phyloP scores from a whole-genome alignment of 1,140 invertebrate species.

The Theocolax elegans region DNA sequence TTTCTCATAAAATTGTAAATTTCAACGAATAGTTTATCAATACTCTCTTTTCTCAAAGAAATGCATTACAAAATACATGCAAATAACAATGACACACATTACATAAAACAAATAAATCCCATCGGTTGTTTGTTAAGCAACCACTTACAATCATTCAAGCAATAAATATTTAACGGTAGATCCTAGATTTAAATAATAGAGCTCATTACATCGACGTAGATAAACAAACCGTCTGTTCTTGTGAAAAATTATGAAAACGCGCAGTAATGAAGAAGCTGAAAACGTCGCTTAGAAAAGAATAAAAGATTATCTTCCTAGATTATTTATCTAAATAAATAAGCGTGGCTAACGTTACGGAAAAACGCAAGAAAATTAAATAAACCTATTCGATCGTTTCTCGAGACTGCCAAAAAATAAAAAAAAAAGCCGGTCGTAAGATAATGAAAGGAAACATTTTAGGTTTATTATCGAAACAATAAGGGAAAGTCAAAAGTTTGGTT shows the following conservation, averaged over 20 bases:
- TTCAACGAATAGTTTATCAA: too few relatives aligned
- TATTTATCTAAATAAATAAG: constrained; percentile 13
- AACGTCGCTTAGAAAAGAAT: neutral
- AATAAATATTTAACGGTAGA: too few relatives aligned
- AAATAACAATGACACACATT: too few relatives aligned
- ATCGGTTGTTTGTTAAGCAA: too few relatives aligned
- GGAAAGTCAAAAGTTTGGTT: constrained; percentile 7
- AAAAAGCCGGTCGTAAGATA: neutral
- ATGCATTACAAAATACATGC: too few relatives aligned
- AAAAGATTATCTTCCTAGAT: constrained; percentile 12
- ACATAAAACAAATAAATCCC: too few relatives aligned
- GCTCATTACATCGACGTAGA: neutral
- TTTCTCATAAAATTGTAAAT: too few relatives aligned
- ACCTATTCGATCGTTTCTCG: too few relatives aligned
- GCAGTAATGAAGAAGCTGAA: neutral
- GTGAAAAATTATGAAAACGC: constrained; percentile 2
- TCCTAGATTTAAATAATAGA: neutral
- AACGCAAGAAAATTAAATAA: neutral
- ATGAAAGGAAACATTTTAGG: neutral
- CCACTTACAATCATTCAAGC: too few relatives aligned
- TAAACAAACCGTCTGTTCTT: neutral
- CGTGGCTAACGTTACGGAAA: neutral
- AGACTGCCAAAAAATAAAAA: too few relatives aligned
- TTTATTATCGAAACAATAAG: constrained; percentile 24
- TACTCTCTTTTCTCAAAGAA: too few relatives aligned